Evolutionary conservation across 2,888 invertebrate genomes (phyloP).

Genomic region (Eumerus sabulonum): DNA sequence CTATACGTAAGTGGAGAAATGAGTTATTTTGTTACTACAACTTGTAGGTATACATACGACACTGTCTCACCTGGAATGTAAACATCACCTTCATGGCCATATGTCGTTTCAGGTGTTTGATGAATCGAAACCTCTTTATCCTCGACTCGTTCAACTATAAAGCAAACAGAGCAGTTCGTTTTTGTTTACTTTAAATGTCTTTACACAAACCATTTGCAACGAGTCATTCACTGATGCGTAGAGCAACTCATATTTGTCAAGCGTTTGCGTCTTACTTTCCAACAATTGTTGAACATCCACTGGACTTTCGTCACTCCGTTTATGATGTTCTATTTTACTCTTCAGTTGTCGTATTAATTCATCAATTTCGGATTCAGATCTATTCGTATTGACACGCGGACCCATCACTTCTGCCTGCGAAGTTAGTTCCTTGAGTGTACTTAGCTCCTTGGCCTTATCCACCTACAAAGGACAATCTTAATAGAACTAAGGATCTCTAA

Average conservation of each 20-base stretch:
- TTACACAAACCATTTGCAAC: slow-evolving; percentile 77
- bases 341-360: slow-evolving; percentile 75
- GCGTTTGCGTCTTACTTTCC: slow-evolving; percentile 78
- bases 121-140: slow-evolving; percentile 78
- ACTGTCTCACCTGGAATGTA: slow-evolving; percentile 74
- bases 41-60: too few species aligned
- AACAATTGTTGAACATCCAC: slow-evolving; percentile 75
- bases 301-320: slow-evolving; percentile 72
- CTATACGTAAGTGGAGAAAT: slow-evolving; percentile 66
- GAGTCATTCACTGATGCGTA: slow-evolving; percentile 79
- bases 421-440: slow-evolving; percentile 59
- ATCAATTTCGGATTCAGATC: slow-evolving; percentile 77
- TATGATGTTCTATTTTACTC: slow-evolving; percentile 73
- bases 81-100: slow-evolving; percentile 80
- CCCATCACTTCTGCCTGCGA: slow-evolving; percentile 73
- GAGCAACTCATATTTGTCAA: slow-evolving; percentile 76
- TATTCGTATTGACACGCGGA: slow-evolving; percentile 75
- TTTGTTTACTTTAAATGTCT: neutral
- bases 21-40: too few species aligned
- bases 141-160: slow-evolving; percentile 77
- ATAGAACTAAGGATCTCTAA: neutral
- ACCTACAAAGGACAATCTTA: slow-evolving; percentile 26
- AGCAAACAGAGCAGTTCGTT: too few species aligned
- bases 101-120: slow-evolving; percentile 78
- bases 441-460: slow-evolving; percentile 47